These are phyloP conservation scores for Drosophila macrospina DNA, from an alignment of 2,888 invertebrate species.

Conservation along the genomic window DNA sequence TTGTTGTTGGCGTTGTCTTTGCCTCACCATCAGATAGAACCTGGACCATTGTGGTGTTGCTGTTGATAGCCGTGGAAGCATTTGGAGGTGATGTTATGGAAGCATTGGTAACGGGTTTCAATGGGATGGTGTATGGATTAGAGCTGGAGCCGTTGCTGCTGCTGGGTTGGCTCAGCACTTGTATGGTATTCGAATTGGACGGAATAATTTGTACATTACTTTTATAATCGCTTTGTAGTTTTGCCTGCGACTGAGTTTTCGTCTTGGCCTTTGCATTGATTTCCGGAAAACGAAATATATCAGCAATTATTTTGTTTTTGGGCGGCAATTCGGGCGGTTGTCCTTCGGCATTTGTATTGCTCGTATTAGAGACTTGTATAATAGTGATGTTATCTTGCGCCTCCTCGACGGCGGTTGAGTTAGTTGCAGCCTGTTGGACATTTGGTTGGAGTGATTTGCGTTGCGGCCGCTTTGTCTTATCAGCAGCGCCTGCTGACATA, in stretches of 20 bases:
- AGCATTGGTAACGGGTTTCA: conserved; percentile 66
- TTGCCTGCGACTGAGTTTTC: conserved; percentile 42
- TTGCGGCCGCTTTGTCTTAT: conserved; percentile 65
- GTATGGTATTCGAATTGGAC: conserved; percentile 85
- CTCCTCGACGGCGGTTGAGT: conserved; percentile 50
- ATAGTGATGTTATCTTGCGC: conserved; percentile 86
- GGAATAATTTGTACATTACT: conserved; percentile 86
- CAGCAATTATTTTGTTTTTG: conserved; percentile 70
- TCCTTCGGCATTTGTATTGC: conserved; percentile 44
- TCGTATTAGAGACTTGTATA: conserved; percentile 87
- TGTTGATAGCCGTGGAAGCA: conserved; percentile 41
- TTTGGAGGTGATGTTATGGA: conserved; percentile 37
- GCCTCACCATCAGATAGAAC: conserved; percentile 71
- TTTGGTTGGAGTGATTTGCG: conserved; percentile 59
- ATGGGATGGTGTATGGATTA: conserved; percentile 82
- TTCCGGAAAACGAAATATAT: conserved; percentile 84
- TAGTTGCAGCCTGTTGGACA: conserved; percentile 26
- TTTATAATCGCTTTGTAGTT: conserved; percentile 79
- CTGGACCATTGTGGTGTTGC: conserved; percentile 83
- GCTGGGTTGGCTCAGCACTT: conserved; percentile 71
- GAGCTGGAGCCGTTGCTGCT: conserved; percentile 47
- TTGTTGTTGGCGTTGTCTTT: conserved; percentile 30
- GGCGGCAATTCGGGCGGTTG: conserved; percentile 77
- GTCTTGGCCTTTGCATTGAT: conserved; percentile 47
- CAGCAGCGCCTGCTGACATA: conserved; percentile 82